These are phyloP conservation scores for Protosalanx chinensis DNA, from an alignment of 2,797 vertebrate genomes.

Conservation along the genomic window DNA sequence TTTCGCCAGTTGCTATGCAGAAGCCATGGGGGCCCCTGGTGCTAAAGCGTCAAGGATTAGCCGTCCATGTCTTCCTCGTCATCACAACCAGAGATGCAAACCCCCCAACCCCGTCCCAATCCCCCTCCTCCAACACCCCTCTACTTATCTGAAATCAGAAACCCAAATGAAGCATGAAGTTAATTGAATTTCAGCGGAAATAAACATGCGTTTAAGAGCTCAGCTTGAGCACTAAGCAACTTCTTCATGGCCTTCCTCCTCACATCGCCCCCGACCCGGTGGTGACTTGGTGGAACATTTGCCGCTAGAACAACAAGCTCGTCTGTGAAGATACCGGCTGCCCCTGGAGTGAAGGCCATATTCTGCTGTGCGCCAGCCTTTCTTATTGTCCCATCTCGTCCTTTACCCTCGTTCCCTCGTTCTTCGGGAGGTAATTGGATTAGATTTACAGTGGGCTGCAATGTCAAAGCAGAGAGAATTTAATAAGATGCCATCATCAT, in stretches of 20 bases:
- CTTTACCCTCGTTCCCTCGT: background rate
- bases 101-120: background rate
- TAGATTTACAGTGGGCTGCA: slow-evolving; percentile 14
- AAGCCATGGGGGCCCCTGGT: slow-evolving; percentile 23
- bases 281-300: slow-evolving; percentile 23
- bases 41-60: slow-evolving; percentile 36
- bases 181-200: slow-evolving; percentile 36
- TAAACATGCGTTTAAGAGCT: slow-evolving; percentile 30
- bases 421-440: slow-evolving; percentile 33
- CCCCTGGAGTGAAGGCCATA: background rate
- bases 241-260: background rate
- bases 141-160: slow-evolving; percentile 34
- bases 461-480: slow-evolving; percentile 13
- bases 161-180: slow-evolving; percentile 42
- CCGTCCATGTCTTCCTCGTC: slow-evolving; percentile 36
- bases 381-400: background rate
- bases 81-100: slow-evolving; percentile 5
- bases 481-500: slow-evolving; percentile 30
- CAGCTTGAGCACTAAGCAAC: slow-evolving; percentile 12
- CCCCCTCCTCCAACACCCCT: slow-evolving; percentile 10
- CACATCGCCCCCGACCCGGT: background rate
- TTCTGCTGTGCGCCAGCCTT: background rate
- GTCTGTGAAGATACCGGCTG: slow-evolving; percentile 18
- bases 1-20: slow-evolving; percentile 33
- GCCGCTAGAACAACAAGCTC: slow-evolving; percentile 20